Base-by-base conservation (phyloP, 1,140 invertebrate genomes). In the Bombus superbus region DNA sequence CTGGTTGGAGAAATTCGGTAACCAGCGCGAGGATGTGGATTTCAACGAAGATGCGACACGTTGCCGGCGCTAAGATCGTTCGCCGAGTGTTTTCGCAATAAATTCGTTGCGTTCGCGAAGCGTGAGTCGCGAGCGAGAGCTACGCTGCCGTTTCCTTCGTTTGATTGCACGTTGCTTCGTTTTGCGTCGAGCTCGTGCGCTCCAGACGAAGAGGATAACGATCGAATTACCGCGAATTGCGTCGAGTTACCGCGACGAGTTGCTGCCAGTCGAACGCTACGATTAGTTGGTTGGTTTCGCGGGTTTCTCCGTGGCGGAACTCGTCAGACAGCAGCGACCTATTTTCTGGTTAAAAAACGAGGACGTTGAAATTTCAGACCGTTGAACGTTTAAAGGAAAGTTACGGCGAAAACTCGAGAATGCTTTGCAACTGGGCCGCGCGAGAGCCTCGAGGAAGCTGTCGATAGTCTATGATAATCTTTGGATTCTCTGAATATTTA, bases 11-110 rank as follows among this genome's bases (percentile, higher is more conserved):
- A 73, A 74, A 44, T 64, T 62, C 76, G 59, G 69, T 15, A 75
- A 47, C 57, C 44, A 78, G 32, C 47, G 42, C 57, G 32, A 25
- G 44, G 2, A 69, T 76, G 59, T n/a, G 69, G 77, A 68, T 88
- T 68, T 62, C 83, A 64, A 78, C 74, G 77, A 73, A 75, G 76
- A 62, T 47, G n/a, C 64, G 76, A 53, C 79, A 25, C 35, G 81
- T 77, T 77, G 79, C 86, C 13, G 35, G 53, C 47, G 32, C 64
- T 0, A 6, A 79, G 57, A 78, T 69, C 81, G 74, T 69, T 69
- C 74, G 8, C 9, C 74, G 18, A 32, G 5, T 38, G 73, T 83
- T 83, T 66, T 47, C 81, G 8, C 44, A 25, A 57, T 57, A 69
- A 83, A 83, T 83, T 83, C 44, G 35, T 32, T 28, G 42, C 25